Conservation (phyloP, 2,113 vertebrate genomes). For the Tetraodon nigroviridis region DNA sequence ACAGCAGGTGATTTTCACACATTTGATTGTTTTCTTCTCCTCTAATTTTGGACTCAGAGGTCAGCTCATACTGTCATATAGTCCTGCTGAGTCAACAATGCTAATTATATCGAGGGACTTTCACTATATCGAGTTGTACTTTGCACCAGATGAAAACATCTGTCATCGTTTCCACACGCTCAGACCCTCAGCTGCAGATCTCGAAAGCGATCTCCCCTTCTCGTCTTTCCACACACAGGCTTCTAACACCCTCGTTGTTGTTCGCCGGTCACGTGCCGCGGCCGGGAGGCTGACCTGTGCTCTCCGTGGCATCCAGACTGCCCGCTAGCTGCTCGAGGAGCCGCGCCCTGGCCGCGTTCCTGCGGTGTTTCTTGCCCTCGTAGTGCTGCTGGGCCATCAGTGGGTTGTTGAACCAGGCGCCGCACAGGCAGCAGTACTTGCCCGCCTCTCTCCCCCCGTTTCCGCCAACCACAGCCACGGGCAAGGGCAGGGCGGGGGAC, state of each 20-base stretch:
- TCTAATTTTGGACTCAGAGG: too few species aligned
- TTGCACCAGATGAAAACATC: constrained; percentile 27
- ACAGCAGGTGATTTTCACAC: too few species aligned
- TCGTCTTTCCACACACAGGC: constrained; percentile 40
- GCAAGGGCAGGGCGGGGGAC: constrained; percentile 50
- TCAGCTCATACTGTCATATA: too few species aligned
- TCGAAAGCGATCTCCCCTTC: constrained; percentile 38
- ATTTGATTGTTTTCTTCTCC: too few species aligned
- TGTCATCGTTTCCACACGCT: constrained; percentile 24
- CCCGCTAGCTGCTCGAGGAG: constrained; percentile 77
- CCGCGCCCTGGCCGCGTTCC: constrained; percentile 76
- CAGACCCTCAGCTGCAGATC: constrained; percentile 13
- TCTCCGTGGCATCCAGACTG: constrained; percentile 76
- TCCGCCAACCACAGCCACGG: constrained; percentile 42
- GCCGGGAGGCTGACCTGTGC: constrained; percentile 69
- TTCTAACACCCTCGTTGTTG: constrained; percentile 13
- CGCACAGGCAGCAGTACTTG: constrained; percentile 78
- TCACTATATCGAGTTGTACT: constrained; percentile 20
- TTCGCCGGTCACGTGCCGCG: constrained; percentile 7
- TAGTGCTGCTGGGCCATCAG: constrained; percentile 84
- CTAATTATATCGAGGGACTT: constrained; percentile 37
- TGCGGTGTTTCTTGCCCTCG: constrained; percentile 80
- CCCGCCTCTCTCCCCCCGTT: constrained; percentile 72
- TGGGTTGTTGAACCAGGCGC: constrained; percentile 83
- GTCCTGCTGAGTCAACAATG: not conserved